These are phyloP conservation scores for Drosophila imparisetae DNA, from an alignment of 2,888 invertebrate genomes.

Conservation along the genomic window DNA sequence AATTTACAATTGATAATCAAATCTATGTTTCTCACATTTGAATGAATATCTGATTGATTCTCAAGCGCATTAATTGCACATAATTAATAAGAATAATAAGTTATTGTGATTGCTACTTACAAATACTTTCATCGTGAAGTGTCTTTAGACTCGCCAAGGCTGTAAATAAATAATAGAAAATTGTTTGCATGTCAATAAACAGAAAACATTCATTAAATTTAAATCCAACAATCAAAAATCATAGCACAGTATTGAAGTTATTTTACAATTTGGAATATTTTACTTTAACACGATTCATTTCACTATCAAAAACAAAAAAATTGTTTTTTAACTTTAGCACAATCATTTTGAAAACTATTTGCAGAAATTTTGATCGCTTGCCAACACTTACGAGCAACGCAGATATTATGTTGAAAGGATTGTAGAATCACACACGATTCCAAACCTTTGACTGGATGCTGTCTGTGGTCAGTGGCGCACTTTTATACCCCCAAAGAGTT, in stretches of 20 bases:
- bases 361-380: conserved; percentile 85
- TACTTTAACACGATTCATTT: conserved; percentile 9
- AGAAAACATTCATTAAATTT: conserved; percentile 3
- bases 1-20: conserved; percentile 22
- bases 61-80: conserved; percentile 41
- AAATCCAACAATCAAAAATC: neutral
- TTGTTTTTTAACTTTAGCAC: conserved; percentile 22
- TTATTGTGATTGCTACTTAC: conserved; percentile 84
- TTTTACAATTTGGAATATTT: neutral
- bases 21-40: conserved; percentile 48
- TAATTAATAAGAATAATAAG: conserved; percentile 31
- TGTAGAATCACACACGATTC: conserved; percentile 85
- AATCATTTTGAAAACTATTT: conserved; percentile 8
- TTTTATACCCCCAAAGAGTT: conserved; percentile 84
- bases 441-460: conserved; percentile 85
- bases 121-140: conserved; percentile 85
- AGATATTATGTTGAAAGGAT: conserved; percentile 77
- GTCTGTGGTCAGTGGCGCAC: conserved; percentile 84
- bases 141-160: conserved; percentile 67
- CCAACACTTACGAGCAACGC: conserved; percentile 73
- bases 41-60: conserved; percentile 27
- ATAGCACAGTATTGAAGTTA: conserved; percentile 3
- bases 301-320: conserved; percentile 6
- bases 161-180: conserved; percentile 57
- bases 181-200: conserved; percentile 33